These are phyloP conservation scores for Perca fluviatilis DNA, from an alignment of 2,113 vertebrate species.

Conservation along the genomic window DNA sequence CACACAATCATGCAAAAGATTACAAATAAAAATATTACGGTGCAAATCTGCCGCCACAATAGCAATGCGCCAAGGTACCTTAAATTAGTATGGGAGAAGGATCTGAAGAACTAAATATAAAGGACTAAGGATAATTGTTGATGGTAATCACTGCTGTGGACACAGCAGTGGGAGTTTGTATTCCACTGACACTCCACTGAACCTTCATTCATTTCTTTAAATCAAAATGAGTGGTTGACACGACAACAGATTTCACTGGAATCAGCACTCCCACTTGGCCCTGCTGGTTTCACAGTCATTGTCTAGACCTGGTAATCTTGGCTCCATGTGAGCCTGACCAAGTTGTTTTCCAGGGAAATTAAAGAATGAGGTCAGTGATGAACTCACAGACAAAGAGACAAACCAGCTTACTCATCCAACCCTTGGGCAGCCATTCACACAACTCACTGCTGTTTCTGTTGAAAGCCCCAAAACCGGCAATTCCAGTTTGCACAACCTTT, in stretches of 20 bases:
- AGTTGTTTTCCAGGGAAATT: constrained; percentile 60
- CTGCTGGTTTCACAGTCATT: constrained; percentile 46
- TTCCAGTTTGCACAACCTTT: constrained; percentile 68
- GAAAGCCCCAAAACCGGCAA: constrained; percentile 61
- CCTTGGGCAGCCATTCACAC: constrained; percentile 41
- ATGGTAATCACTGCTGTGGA: background rate
- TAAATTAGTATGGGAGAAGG: background rate
- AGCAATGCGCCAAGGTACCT: no score
- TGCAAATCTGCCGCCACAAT: no score
- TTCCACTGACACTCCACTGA: background rate
- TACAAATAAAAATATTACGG: no score
- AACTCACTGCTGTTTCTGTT: constrained; percentile 15
- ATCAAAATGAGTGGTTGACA: constrained; percentile 30
- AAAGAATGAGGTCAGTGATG: constrained; percentile 75
- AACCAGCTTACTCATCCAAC: constrained; percentile 68
- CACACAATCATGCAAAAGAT: no score
- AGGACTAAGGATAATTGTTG: background rate
- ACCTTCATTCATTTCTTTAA: background rate
- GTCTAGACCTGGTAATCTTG: constrained; percentile 62
- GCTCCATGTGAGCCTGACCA: constrained; percentile 45
- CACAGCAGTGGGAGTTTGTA: constrained; percentile 10
- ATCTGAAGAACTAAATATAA: background rate
- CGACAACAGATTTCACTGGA: constrained; percentile 14
- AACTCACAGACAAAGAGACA: constrained; percentile 68
- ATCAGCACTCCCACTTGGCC: constrained; percentile 21